phyloP scores from a whole-genome alignment of 53 echinoderm and acorn worm species.

The Luidia sarsii region DNA sequence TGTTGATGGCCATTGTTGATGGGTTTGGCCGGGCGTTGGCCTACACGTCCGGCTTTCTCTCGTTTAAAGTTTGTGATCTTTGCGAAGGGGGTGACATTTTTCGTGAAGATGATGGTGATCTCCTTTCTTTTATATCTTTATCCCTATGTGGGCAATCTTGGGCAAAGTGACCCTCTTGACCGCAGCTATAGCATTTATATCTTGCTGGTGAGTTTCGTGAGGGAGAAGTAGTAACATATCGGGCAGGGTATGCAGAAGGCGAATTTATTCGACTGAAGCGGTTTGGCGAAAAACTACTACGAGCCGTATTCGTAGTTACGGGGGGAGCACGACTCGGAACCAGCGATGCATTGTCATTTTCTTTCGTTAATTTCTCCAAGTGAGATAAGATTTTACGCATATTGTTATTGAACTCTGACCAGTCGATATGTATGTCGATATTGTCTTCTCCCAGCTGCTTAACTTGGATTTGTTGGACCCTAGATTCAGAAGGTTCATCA shows the following conservation, averaged over 20 bases:
- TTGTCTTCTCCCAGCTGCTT: not conserved
- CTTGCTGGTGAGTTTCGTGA: not conserved
- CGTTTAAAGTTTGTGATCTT: not conserved
- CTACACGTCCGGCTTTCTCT: not conserved
- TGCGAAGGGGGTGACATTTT: not conserved
- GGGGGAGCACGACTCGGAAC: not conserved
- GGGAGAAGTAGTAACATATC: not conserved
- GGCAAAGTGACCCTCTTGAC: not conserved
- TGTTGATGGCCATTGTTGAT: not conserved
- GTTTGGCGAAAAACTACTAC: not conserved
- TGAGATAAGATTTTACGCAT: not conserved
- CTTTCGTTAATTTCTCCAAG: not conserved
- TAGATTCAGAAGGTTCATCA: not conserved
- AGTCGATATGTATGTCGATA: not conserved
- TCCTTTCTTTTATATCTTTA: not conserved
- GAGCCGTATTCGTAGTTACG: not conserved
- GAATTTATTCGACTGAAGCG: not conserved
- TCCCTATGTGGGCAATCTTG: not conserved
- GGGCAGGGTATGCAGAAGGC: not conserved
- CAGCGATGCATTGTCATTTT: not conserved
- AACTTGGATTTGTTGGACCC: not conserved
- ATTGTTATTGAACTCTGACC: slow-evolving; percentile 1
- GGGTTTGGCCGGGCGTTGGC: not conserved
- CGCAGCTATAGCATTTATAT: not conserved
- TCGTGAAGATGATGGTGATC: not conserved